These are phyloP conservation scores for Cephus spinipes DNA, from an alignment of 2,888 invertebrate genomes.

Conservation along the genomic window DNA sequence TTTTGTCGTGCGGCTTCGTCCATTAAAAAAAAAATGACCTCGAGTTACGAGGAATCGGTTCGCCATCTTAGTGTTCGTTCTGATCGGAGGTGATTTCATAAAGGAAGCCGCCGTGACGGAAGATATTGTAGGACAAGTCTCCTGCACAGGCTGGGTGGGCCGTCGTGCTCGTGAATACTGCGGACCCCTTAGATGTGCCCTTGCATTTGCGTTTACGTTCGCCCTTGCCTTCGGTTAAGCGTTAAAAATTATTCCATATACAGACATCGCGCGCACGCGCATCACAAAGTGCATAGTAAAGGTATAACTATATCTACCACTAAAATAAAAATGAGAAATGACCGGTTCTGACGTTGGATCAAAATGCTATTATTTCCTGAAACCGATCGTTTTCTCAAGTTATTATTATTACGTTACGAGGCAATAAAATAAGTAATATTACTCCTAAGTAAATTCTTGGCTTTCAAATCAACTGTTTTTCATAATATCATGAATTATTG, in stretches of 20 bases:
- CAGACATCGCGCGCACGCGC: too few species aligned
- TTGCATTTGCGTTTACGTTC: constrained; percentile 1
- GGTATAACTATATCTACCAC: neutral
- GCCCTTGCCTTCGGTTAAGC: constrained; percentile 22
- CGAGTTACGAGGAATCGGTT: constrained; percentile 47
- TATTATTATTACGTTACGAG: neutral
- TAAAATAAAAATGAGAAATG: neutral
- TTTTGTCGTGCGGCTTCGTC: neutral
- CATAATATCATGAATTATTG: neutral
- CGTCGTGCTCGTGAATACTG: constrained; percentile 32
- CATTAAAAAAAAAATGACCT: constrained; percentile 29
- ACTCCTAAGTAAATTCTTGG: neutral
- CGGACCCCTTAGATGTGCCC: neutral
- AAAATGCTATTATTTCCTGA: neutral
- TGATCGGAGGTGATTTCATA: constrained; percentile 62
- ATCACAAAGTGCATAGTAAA: too few species aligned
- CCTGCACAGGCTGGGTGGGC: constrained; percentile 60
- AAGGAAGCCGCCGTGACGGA: constrained; percentile 65
- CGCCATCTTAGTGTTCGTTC: constrained; percentile 44
- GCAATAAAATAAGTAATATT: neutral
- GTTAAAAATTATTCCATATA: constrained; percentile 19
- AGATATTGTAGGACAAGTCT: constrained; percentile 65
- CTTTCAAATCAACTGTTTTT: neutral
- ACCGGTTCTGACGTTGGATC: neutral
- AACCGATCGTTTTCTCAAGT: neutral